phyloP scores from a whole-genome alignment of 92 coral and sea anemone genomes.

The Zoanthus gigantus region DNA sequence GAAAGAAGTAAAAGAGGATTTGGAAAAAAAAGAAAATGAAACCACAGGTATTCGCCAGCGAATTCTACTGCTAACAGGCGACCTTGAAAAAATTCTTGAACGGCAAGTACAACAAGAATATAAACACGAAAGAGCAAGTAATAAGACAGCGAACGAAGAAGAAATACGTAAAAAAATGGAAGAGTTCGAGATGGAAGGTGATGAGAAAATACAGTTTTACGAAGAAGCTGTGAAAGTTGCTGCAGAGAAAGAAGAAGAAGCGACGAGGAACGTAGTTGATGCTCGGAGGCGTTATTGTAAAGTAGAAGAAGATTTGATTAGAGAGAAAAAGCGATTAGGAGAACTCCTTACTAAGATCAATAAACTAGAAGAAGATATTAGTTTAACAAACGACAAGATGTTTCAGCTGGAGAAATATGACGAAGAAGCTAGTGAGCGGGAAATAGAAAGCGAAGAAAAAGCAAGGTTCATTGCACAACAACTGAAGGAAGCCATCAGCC shows the following conservation, averaged over 20 bases:
- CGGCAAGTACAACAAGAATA: constrained; percentile 65
- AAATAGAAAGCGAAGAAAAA: constrained; percentile 79
- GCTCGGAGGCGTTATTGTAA: constrained; percentile 75
- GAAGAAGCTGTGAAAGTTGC: constrained; percentile 74
- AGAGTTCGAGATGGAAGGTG: constrained; percentile 84
- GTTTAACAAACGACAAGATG: constrained; percentile 54
- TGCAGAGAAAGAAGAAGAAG: constrained; percentile 62
- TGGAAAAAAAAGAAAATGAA: constrained; percentile 59
- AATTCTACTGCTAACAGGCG: constrained; percentile 54
- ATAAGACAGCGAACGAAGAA: constrained; percentile 74
- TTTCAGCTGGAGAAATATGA: constrained; percentile 76
- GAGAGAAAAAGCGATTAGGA: constrained; percentile 58
- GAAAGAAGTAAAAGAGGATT: constrained; percentile 66
- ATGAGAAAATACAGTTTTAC: constrained; percentile 71
- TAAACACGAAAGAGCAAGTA: constrained; percentile 39
- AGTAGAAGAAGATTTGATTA: constrained; percentile 66
- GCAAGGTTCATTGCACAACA: constrained; percentile 71
- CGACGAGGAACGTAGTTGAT: constrained; percentile 62
- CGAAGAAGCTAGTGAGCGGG: constrained; percentile 81
- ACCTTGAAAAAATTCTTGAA: constrained; percentile 57
- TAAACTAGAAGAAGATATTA: constrained; percentile 32
- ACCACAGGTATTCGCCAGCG: constrained; percentile 77
- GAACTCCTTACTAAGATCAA: not conserved
- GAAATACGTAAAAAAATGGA: constrained; percentile 76
- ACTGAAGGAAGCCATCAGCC: constrained; percentile 64